A percentile compares a stretch with the other conserved stretches of the same genome.
These are phyloP conservation scores for Dromococcyx pavoninus DNA, from an alignment of 2,797 vertebrate genomes.

Conservation along the genomic window DNA sequence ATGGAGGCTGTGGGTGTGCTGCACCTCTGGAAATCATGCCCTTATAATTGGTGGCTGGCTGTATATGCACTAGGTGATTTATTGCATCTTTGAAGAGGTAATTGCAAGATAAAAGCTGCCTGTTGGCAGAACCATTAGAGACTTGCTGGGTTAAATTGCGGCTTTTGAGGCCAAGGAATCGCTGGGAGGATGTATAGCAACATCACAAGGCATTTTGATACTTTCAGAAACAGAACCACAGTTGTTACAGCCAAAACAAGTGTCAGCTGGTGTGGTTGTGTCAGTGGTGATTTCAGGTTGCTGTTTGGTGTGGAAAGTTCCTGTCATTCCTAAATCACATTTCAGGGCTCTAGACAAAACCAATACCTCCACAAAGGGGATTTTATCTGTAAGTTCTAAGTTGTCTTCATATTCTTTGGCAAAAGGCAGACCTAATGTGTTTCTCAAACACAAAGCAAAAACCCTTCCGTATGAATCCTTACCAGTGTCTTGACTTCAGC, in stretches of 20 bases:
- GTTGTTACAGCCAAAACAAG: not conserved
- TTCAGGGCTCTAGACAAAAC: not conserved
- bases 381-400: not conserved
- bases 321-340: rapidly evolving
- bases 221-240: not conserved
- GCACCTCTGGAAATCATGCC: not conserved
- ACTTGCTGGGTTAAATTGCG: not conserved
- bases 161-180: not conserved
- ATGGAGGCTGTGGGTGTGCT: not conserved
- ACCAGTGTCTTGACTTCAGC: not conserved
- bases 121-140: not conserved
- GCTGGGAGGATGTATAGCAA: not conserved
- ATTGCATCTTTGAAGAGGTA: not conserved
- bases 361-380: not conserved
- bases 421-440: not conserved
- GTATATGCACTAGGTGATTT: not conserved
- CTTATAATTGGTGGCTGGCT: not conserved
- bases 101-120: conserved; percentile 27
- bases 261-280: rapidly evolving
- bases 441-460: not conserved
- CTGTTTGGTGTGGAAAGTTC: not conserved
- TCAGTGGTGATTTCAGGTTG: not conserved
- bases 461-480: not conserved
- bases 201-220: not conserved
- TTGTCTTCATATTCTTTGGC: not conserved